phyloP scores from a whole-genome alignment of 2,797 vertebrate genomes.

The Carcharodon carcharias region DNA sequence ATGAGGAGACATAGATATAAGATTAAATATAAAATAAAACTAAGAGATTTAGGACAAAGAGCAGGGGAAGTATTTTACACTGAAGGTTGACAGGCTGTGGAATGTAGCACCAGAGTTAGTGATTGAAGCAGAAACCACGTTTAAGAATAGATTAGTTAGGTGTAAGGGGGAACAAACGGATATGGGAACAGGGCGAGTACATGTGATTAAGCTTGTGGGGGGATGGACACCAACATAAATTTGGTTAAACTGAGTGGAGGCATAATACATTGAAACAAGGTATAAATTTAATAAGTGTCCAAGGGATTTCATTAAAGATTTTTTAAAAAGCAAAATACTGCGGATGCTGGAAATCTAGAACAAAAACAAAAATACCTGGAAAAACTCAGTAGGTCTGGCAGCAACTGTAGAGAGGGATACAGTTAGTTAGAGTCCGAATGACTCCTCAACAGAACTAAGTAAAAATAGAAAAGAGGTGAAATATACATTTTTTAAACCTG shows the following conservation, averaged over 20 bases:
- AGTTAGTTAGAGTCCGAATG: no score
- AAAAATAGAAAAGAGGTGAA: no score
- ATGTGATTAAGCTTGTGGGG: neutral
- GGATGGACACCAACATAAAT: neutral
- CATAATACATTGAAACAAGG: neutral
- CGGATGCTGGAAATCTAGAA: no score
- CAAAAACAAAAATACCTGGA: no score
- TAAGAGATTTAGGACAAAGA: neutral
- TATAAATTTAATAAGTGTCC: neutral
- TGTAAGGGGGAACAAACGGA: neutral
- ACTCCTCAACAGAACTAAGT: no score
- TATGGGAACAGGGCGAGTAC: neutral
- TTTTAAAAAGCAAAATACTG: no score
- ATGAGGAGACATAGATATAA: neutral
- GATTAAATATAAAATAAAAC: neutral
- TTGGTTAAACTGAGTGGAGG: neutral
- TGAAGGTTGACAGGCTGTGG: neutral
- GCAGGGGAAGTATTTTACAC: neutral
- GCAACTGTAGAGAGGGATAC: no score
- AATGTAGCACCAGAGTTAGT: neutral
- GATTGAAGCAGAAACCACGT: neutral
- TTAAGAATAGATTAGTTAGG: neutral
- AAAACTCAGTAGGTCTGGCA: no score
- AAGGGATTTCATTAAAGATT: neutral
- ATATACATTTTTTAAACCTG: neutral